Conservation (phyloP, 2,888 invertebrate genomes). For the Exocentrus adspersus region DNA sequence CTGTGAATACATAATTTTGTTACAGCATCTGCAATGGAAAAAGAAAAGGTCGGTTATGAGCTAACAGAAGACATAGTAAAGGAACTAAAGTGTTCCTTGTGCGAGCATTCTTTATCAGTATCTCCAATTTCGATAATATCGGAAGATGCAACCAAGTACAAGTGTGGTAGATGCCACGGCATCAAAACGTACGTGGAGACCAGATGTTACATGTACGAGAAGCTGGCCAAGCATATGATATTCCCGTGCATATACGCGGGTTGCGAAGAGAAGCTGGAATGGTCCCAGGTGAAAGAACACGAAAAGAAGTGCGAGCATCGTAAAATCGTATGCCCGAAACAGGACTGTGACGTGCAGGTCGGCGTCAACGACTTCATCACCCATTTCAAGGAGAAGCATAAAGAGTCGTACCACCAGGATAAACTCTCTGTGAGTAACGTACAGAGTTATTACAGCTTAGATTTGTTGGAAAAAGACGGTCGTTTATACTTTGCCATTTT, state of each 20-base stretch:
- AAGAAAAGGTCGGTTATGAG: neutral
- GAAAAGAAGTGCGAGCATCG: slow-evolving; percentile 31
- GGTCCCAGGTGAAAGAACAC: slow-evolving; percentile 33
- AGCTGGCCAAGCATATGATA: slow-evolving; percentile 37
- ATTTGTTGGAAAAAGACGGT: slow-evolving; percentile 33
- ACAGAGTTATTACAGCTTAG: slow-evolving; percentile 28
- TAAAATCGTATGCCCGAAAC: slow-evolving; percentile 28
- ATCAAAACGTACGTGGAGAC: slow-evolving; percentile 31
- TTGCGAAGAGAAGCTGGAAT: slow-evolving; percentile 29
- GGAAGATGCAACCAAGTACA: slow-evolving; percentile 33
- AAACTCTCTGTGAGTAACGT: slow-evolving; percentile 25
- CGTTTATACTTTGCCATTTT: slow-evolving; percentile 30
- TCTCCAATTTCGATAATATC: slow-evolving; percentile 36
- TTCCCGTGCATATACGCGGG: slow-evolving; percentile 38
- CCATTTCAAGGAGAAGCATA: slow-evolving; percentile 38
- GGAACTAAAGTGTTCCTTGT: slow-evolving; percentile 31
- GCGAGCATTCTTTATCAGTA: slow-evolving; percentile 31
- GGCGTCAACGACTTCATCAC: slow-evolving; percentile 17
- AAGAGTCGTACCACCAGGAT: slow-evolving; percentile 27
- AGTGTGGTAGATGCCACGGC: slow-evolving; percentile 36
- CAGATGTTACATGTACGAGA: slow-evolving; percentile 35
- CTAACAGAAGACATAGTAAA: slow-evolving; percentile 29
- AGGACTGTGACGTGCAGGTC: slow-evolving; percentile 30
- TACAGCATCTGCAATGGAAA: neutral
- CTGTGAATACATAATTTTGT: too few relatives aligned